These are phyloP conservation scores for Archilochus colubris DNA, from an alignment of 2,113 vertebrate genomes.

Conservation along the genomic window DNA sequence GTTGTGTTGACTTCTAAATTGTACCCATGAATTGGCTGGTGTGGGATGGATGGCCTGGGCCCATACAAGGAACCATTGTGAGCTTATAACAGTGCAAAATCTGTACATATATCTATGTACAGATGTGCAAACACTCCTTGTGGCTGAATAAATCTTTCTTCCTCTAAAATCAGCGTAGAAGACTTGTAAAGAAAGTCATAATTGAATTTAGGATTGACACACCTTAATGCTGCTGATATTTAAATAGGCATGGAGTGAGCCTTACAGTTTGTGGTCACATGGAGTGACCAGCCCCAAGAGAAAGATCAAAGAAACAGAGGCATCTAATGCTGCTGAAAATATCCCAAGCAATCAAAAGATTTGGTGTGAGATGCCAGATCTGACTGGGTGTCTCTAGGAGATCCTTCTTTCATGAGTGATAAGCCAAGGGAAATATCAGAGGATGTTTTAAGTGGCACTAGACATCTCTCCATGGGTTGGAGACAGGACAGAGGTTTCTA, in stretches of 20 bases:
- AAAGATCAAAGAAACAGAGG: neutral
- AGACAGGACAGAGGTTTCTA: neutral
- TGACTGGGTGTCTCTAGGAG: neutral
- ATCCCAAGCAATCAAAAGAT: neutral
- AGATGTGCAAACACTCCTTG: neutral
- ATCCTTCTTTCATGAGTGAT: neutral
- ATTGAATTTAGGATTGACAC: neutral
- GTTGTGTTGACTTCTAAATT: neutral
- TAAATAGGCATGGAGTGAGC: neutral
- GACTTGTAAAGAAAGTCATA: neutral
- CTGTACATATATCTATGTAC: neutral
- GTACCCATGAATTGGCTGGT: neutral
- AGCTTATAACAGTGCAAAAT: no score
- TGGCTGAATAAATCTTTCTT: neutral
- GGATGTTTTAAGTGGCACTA: neutral
- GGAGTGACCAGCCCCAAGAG: neutral
- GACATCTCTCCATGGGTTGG: neutral
- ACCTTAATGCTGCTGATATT: neutral
- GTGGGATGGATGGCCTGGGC: no score
- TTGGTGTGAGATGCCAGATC: neutral
- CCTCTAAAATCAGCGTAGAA: neutral
- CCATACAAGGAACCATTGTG: no score
- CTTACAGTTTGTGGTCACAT: neutral
- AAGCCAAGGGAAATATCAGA: neutral
- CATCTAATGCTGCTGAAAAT: neutral